Evolutionary conservation across 2,888 invertebrate genomes (phyloP).

Genomic region (Plemyria rubiginata): DNA sequence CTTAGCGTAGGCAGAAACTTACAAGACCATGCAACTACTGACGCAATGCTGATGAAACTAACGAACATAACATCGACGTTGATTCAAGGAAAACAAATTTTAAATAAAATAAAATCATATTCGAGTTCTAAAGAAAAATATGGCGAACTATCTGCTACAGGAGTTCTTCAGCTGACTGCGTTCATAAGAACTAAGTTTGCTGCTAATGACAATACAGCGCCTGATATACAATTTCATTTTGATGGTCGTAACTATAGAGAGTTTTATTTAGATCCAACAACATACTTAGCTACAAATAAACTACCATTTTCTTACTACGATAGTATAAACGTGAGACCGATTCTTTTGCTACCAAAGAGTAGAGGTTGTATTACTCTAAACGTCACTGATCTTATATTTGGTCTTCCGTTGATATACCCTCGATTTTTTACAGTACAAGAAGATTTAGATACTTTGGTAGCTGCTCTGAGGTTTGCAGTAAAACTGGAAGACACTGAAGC

Average conservation of each 20-base stretch:
- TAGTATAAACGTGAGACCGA: slow-evolving; percentile 86
- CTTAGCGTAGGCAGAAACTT: slow-evolving; percentile 89
- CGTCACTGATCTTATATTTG: slow-evolving; percentile 87
- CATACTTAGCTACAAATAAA: slow-evolving; percentile 68
- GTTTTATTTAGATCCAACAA: slow-evolving; percentile 83
- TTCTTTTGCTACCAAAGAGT: slow-evolving; percentile 85
- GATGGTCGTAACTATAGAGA: slow-evolving; percentile 83
- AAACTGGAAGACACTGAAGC: slow-evolving; percentile 83
- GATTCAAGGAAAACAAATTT: slow-evolving; percentile 58
- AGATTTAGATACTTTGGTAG: slow-evolving; percentile 86
- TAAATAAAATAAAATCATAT: slow-evolving; percentile 68
- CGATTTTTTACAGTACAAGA: slow-evolving; percentile 86
- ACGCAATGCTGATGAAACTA: slow-evolving; percentile 80
- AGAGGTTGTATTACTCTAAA: slow-evolving; percentile 86
- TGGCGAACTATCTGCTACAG: slow-evolving; percentile 81
- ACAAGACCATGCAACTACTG: slow-evolving; percentile 88
- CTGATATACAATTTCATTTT: slow-evolving; percentile 88
- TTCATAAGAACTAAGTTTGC: slow-evolving; percentile 85
- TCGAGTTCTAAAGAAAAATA: slow-evolving; percentile 55
- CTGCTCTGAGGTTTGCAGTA: slow-evolving; percentile 84
- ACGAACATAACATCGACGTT: slow-evolving; percentile 79
- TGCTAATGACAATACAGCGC: slow-evolving; percentile 74
- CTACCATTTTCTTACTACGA: slow-evolving; percentile 86
- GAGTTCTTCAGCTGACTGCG: slow-evolving; percentile 82
- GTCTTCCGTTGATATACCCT: slow-evolving; percentile 89